Conservation (phyloP, 1,140 invertebrate species). For the Plodia interpunctella region DNA sequence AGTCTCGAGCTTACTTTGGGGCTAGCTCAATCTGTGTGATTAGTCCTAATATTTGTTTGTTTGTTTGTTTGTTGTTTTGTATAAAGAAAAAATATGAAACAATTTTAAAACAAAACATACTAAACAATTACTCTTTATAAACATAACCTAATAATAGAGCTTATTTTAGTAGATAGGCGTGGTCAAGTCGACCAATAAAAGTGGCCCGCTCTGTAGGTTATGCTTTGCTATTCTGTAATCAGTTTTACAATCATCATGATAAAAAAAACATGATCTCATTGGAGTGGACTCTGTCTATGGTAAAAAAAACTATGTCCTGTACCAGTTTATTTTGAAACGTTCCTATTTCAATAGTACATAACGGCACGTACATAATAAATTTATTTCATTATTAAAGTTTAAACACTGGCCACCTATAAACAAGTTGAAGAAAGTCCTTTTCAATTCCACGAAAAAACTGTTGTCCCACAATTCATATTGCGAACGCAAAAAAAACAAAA, state of each 20-base stretch:
- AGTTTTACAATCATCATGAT: not conserved
- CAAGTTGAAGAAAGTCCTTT: not conserved
- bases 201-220: not conserved
- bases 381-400: too few species aligned
- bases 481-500: not conserved
- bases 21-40: too few species aligned
- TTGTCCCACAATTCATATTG: not conserved
- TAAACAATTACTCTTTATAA: not conserved
- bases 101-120: too few species aligned
- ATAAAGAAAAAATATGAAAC: too few species aligned
- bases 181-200: constrained; percentile 10
- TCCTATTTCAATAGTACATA: not conserved
- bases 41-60: too few species aligned
- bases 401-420: not conserved
- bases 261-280: not conserved
- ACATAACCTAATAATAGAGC: not conserved
- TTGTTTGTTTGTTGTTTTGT: too few species aligned
- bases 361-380: too few species aligned
- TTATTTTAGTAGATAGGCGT: constrained; percentile 5
- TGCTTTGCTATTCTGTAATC: not conserved
- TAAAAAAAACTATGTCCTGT: too few species aligned
- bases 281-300: not conserved
- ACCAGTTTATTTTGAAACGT: not conserved
- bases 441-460: too few species aligned
- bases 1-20: too few species aligned